These are phyloP conservation scores for Nettapus auritus DNA, from an alignment of 2,113 vertebrate species.

Conservation along the genomic window DNA sequence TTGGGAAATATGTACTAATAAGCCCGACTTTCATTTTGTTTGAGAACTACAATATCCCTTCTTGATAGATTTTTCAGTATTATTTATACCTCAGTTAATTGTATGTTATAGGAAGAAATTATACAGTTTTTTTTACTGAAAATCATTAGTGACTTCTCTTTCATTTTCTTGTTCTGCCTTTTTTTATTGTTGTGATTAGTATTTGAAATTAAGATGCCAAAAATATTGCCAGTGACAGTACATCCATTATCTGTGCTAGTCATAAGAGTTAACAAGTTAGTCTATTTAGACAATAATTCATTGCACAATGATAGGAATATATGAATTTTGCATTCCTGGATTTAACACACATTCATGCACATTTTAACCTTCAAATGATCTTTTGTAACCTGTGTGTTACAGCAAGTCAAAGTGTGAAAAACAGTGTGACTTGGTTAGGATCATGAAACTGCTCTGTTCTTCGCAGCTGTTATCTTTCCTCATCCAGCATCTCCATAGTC, in stretches of 20 bases:
- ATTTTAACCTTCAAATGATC: neutral
- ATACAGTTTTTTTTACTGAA: neutral
- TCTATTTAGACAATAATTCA: neutral
- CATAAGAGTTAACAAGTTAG: neutral
- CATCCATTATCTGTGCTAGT: neutral
- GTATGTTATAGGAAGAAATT: neutral
- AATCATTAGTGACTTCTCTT: neutral
- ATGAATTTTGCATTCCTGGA: neutral
- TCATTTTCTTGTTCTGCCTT: neutral
- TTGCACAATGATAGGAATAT: neutral
- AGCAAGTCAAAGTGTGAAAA: neutral
- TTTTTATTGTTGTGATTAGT: neutral
- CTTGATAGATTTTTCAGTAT: neutral
- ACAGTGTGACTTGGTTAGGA: neutral
- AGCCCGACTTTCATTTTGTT: constrained; percentile 1
- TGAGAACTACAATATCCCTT: constrained; percentile 12
- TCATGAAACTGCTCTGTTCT: neutral
- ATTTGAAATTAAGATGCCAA: neutral
- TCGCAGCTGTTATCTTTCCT: neutral
- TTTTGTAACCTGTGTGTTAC: neutral
- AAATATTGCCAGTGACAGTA: neutral
- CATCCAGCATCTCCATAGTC: neutral
- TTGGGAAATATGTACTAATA: constrained; percentile 66
- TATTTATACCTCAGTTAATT: neutral
- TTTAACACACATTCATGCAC: neutral